Evolutionary conservation across 1,140 invertebrate genomes (phyloP), one percentile per base, ranked within the genome.

Genomic region (Ostrea denselamellosa): DNA sequence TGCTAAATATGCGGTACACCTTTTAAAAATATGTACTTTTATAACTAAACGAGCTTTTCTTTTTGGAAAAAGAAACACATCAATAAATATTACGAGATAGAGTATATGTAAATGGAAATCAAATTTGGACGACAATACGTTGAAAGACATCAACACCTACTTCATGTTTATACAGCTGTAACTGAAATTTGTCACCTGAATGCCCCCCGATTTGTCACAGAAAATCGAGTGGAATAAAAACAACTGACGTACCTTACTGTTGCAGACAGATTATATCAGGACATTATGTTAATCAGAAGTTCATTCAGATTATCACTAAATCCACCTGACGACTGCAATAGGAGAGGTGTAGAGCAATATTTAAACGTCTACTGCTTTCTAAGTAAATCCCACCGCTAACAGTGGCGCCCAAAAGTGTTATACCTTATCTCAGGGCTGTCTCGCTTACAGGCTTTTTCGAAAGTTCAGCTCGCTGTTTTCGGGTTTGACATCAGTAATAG

Each of bases 281-380:
- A 25, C 68, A 77, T 77, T 28, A 28, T 77, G 68, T 77, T 77
- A 77, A 77, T 77, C 68, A 28, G 10, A 25, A 77, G 65, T 71
- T 71, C 65, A 71, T 77, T 77, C 68, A 77, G 68, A 25, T 77
- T 28, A 77, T 34, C 68, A 77, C 68, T 77, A 77, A 77, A 34
- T 77, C 68, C 25, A 25, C 22, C 68, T 77, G 25, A 28, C 22
- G 68, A 28, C 68, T 77, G 25, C 68, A 25, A 34, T 77, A 44
- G 68, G 68, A 28, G 68, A 77, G 68, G 68, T 77, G 68, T 77
- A 12, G 28, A 34, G 68, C 22, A 77, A 34, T 77, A 28, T 77
- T 77, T 77, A 77, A 77, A 77, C 68, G 68, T 77, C 68, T 25
- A 2, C 68, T 12, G 68, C 25, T 34, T 77, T 28, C 68, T 28